Evolutionary conservation across 2,797 vertebrate genomes (phyloP), one percentile per base, ranked within the genome.

Genomic region (Cercopithecus neglectus): DNA sequence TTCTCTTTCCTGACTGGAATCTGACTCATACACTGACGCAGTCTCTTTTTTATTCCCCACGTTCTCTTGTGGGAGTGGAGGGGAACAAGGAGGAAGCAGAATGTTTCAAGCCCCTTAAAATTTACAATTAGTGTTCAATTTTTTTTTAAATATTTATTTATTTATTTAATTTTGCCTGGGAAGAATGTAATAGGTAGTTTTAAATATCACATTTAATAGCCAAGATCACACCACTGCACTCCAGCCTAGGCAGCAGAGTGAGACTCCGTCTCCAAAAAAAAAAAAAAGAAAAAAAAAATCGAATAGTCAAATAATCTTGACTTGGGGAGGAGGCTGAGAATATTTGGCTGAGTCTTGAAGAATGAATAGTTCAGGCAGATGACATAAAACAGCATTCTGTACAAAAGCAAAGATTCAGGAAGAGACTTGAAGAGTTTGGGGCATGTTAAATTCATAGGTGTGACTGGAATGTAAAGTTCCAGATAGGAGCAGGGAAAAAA

Each of bases 41-140:
- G 33, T 64, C 30, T 82, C 36, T 87, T 50, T 88, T 82, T 53
- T 12, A 39, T 2, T 14, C 21, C 33, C 48, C 16, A 82, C 33
- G 39, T 33, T 90, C 61, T 92, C 17, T 46, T 41, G 39, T 7
- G 24, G 4, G 21, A 22, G 76, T 9, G 24, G 2, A 16, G 22
- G 14, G 30, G 33, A 21, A 2, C 17, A 64, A 28, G 30, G 10
- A 30, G 28, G 26, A 26, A 22, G 36, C 30, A 83, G 30, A 16
- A 91, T 61, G 53, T 78, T 89, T 79, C 39, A 88, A 95, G 59
- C 16, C 84, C 28, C 24, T 96, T 36, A 96, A 30, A 95, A 94
- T 64, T 96, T 96, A 78, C 4, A 72, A 92, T 53, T 94, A 91
- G 26, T 81, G 26, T 86, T 91, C 91, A 13, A 33, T 44, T 83